Conservation (phyloP, 2,113 vertebrate genomes). For the Aplodontia rufa region DNA sequence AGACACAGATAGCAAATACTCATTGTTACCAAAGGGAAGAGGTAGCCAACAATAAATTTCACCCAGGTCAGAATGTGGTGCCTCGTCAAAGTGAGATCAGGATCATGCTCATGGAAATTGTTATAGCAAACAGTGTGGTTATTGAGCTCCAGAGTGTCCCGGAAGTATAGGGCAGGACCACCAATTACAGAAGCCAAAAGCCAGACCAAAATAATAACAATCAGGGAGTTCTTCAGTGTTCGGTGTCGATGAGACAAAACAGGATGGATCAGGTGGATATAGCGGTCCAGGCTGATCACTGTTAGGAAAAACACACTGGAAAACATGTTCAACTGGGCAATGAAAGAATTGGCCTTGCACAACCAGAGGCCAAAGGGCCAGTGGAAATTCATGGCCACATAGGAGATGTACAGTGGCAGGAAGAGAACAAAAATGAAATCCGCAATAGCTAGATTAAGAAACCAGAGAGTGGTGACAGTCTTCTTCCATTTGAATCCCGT, state of each 20-base stretch:
- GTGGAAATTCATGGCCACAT: constrained; percentile 92
- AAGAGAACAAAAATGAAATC: constrained; percentile 97
- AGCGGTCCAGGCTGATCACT: constrained; percentile 93
- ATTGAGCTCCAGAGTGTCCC: constrained; percentile 84
- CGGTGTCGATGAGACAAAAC: constrained; percentile 86
- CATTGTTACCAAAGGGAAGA: constrained; percentile 94
- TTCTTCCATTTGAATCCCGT: constrained; percentile 93
- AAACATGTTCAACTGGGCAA: constrained; percentile 95
- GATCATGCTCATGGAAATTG: constrained; percentile 89
- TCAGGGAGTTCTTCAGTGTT: constrained; percentile 82
- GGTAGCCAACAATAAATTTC: constrained; percentile 91
- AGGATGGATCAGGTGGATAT: constrained; percentile 89
- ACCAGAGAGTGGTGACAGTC: constrained; percentile 92
- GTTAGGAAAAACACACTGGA: constrained; percentile 97
- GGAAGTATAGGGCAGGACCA: constrained; percentile 90
- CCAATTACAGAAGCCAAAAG: constrained; percentile 85
- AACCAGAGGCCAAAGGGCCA: constrained; percentile 93
- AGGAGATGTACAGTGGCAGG: constrained; percentile 94
- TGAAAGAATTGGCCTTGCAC: constrained; percentile 95
- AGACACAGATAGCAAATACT: constrained; percentile 92
- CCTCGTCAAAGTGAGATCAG: constrained; percentile 79
- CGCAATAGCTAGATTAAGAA: constrained; percentile 95
- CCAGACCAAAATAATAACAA: constrained; percentile 88
- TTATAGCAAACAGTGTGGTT: constrained; percentile 92
- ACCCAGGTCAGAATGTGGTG: constrained; percentile 89